phyloP scores from a whole-genome alignment of 1,140 invertebrate genomes.

The Probaryconus sp. region DNA sequence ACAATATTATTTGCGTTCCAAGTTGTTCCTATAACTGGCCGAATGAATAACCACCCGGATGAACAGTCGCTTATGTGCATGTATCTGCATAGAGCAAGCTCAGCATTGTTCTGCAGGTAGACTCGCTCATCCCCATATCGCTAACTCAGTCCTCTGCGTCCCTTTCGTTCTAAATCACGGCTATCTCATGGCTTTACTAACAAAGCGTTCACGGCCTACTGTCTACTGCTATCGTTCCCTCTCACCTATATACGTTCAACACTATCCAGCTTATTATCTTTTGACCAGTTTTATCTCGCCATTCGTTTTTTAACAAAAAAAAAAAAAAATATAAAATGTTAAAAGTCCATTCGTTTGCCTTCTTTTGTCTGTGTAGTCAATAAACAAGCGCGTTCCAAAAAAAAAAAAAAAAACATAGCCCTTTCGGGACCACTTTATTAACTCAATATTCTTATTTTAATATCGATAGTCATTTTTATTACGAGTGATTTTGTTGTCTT shows the following conservation, averaged over 20 bases:
- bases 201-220: conserved; percentile 62
- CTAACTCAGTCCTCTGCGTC: conserved; percentile 47
- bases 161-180: conserved; percentile 66
- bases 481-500: too few relatives aligned
- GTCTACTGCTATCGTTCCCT: conserved; percentile 39
- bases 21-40: conserved; percentile 41
- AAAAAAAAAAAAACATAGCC: too few relatives aligned
- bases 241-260: conserved; percentile 28
- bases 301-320: conserved; percentile 42
- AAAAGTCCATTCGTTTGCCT: conserved; percentile 14
- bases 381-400: conserved; percentile 31
- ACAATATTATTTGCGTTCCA: conserved; percentile 15
- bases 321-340: conserved; percentile 26
- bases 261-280: conserved; percentile 62
- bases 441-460: too few relatives aligned
- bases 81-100: conserved; percentile 27
- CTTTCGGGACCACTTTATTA: too few relatives aligned
- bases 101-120: conserved; percentile 54
- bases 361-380: conserved; percentile 26
- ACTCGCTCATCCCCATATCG: conserved; percentile 25
- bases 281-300: conserved; percentile 60
- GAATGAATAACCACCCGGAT: conserved; percentile 33
- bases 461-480: too few relatives aligned
- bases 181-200: conserved; percentile 65
- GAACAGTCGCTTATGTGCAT: conserved; percentile 42